These are phyloP conservation scores for Drosophila conformis DNA, from an alignment of 2,888 invertebrate genomes.

Conservation along the genomic window DNA sequence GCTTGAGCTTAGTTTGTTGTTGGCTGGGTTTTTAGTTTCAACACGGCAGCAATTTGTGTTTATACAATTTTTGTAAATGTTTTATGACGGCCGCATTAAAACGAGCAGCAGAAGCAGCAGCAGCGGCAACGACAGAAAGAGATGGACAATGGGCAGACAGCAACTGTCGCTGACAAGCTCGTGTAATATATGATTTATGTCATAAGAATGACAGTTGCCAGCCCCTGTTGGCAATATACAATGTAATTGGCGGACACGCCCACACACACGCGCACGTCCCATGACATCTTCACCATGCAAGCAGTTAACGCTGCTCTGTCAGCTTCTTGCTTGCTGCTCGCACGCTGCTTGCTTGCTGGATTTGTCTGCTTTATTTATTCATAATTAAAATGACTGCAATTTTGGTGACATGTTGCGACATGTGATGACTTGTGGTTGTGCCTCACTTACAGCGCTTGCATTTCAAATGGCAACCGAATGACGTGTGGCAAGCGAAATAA, in stretches of 20 bases:
- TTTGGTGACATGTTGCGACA: slow-evolving; percentile 22
- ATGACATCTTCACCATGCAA: background rate
- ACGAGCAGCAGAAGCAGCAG: slow-evolving; percentile 18
- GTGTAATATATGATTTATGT: slow-evolving; percentile 68
- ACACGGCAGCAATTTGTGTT: slow-evolving; percentile 49
- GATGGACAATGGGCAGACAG: slow-evolving; percentile 3
- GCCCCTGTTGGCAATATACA: slow-evolving; percentile 10
- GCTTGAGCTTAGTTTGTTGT: slow-evolving; percentile 22
- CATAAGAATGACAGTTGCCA: slow-evolving; percentile 52
- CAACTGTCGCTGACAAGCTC: slow-evolving; percentile 63
- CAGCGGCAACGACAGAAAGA: background rate
- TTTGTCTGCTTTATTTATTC: slow-evolving; percentile 27
- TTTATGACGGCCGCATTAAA: slow-evolving; percentile 48
- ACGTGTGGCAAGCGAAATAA: background rate
- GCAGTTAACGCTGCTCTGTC: slow-evolving; percentile 6
- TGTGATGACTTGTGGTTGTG: slow-evolving; percentile 3
- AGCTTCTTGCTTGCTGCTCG: background rate
- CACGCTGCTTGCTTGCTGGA: background rate
- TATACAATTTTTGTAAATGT: slow-evolving; percentile 53
- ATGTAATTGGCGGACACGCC: slow-evolving; percentile 8
- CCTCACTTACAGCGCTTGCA: background rate
- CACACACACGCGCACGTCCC: background rate
- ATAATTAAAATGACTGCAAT: slow-evolving; percentile 37
- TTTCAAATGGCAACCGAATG: background rate
- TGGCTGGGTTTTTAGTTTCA: slow-evolving; percentile 55